Evolutionary conservation across 2,113 vertebrate genomes (phyloP), one percentile per base, ranked within the genome.

Genomic region (Phainopepla nitens): DNA sequence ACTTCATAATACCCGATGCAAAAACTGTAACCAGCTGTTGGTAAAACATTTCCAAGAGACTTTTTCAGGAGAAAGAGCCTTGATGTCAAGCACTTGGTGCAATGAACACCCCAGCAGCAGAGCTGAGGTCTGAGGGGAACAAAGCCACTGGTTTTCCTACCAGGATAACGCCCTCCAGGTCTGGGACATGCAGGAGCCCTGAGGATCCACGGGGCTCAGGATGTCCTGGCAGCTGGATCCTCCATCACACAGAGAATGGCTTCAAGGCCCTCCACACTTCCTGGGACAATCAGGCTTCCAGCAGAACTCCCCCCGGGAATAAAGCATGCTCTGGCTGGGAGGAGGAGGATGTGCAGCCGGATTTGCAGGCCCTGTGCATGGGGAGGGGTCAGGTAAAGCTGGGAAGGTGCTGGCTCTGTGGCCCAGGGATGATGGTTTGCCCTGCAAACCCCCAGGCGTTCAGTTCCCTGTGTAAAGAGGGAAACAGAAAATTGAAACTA

Each of bases 321-420:
- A 31, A 35, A 73, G 18, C 13, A 0, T 28, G 22, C 5, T 0
- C 39, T 2, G 7, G 50, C 33, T 60, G 28, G 4, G 84, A 61
- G 62, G 3, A 61, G 39, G 50, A 79, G 61, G 36, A 71, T 0
- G 0, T 33, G 41, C 54, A 64, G 41, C 3, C 0, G 2, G 35
- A 33, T 56, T 50, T 60, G 60, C 11, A 27, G 78, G 28, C n/a
- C 14, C 65, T 5, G 5, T 2, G 3, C 42, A 7, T 2, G 36
- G 9, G 49, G 33, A 50, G 28, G 33, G 23, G 23, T 24, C 3
- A 8, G 78, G 56, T 11, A n/a, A 29, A 33, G 36, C 0, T 0
- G 23, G 41, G n/a, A 39, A 51, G 45, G 65, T 2, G 2, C 60
- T 8, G 8, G 17, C 20, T 24, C 33, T 3, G 0, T 29, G 36